Base-by-base conservation (phyloP, 1,140 invertebrate species). In the Teleopsis dalmanni region DNA sequence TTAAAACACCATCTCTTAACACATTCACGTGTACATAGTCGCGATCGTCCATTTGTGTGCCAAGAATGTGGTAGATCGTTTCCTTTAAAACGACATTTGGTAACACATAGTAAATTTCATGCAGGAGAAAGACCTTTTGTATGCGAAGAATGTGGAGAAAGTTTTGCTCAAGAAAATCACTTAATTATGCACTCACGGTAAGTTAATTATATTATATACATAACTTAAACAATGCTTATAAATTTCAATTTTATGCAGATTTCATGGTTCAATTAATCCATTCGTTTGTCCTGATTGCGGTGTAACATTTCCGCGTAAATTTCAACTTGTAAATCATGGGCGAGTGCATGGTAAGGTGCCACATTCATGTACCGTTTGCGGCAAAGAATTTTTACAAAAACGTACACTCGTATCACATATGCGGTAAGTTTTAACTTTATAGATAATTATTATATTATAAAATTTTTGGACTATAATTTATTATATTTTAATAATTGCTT, bases 131-230 rank as follows among this genome's bases (percentile, higher is more conserved):
- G 89, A 52, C 89, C 90, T 5, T 93, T 82, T 69, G 84, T 88
- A 29, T 93, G 90, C 70, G 81, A 83, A 57, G 82, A 88, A 51
- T 93, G 90, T 70, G 87, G 87, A 14, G 90, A 93, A 65, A 88
- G 87, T 33, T 93, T 93, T 70, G 85, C 85, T 5, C 83, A 87
- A 58, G 86, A 88, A 71, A 85, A 85, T 67, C 81, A 84, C 57
- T 70, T 85, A 36, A 82, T 80, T 63, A 86, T 85, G 83, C 84
- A 87, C 72, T 85, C 84, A 57, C 74, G 85, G 56, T 69, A 40
- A 53, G 54, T 47, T 16, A 19, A 26, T 29, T 14, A 29, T 50
- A 21, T 25, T 14, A 27, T 16, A 45, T 49, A 26, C 14, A 29
- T 40, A 9, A 9, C 23, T 16, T 11, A 47, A 47, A 38, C 14